Evolutionary conservation across 53 echinoderm and acorn worm species (phyloP), one percentile per base, ranked within the genome.

Genomic region (Apostichopus leukothele): DNA sequence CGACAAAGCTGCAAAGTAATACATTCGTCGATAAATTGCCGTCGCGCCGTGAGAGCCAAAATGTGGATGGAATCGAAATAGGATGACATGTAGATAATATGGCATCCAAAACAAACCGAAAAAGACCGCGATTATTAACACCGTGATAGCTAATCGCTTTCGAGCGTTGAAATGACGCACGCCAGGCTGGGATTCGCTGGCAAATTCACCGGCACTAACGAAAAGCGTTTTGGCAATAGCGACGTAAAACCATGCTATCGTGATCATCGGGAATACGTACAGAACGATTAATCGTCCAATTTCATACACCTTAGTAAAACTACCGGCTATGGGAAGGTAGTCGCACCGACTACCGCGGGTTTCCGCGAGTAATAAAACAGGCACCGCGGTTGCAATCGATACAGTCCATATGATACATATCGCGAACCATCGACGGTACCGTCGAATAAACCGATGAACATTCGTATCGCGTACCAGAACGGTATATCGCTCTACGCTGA

Each of bases 81-180:
- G 91, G 57, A 92, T 74, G 67, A 90, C 84, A 91, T 60, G 88
- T 5, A 92, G 86, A 90, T 92, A 95, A 80, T 92, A 92, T 7
- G 95, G 95, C 50, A 95, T 51, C 95, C 95, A 95, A 74, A 95
- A 91, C 11, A 92, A 73, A 13, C 92, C 93, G 76, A 95, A 95
- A 84, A 95, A 92, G 5, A 95, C 61, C 0, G 95, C 92, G 50
- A 95, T 89, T 59, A 93, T 54, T 60, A 95, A 92, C 23, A 95
- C 92, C 51, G 90, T 95, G 78, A 95, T 78, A 10, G 96, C 93
- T 50, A 93, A 92, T 6, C 96, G 88, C 76, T 92, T 89, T 4
- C 96, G 91, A 8, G 93, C 93, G 18, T 79, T 86, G 77, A 93
- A 93, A 85, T 95, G 96, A 20, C 91, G 89, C 61, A 93, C 96